Evolutionary conservation across 2,888 invertebrate species (phyloP).

Genomic region (Terebella lapidaria): DNA sequence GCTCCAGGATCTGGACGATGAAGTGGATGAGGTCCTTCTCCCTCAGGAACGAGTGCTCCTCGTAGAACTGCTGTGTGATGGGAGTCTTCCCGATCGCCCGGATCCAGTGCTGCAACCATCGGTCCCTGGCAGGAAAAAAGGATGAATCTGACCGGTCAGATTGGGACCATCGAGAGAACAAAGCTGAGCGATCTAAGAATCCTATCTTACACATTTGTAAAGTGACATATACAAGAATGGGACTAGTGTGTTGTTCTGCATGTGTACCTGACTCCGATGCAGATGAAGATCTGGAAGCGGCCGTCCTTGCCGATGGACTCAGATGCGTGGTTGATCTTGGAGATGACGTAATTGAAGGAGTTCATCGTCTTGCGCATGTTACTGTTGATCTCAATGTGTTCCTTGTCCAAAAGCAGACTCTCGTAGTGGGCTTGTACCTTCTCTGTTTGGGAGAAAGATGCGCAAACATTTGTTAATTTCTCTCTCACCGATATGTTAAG

Average conservation of each 20-base stretch:
- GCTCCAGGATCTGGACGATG: constrained; percentile 82
- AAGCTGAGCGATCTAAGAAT: background rate
- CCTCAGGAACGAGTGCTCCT: constrained; percentile 89
- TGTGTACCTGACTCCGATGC: constrained; percentile 79
- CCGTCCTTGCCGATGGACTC: constrained; percentile 93
- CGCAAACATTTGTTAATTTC: too few species aligned
- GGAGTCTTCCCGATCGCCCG: constrained; percentile 85
- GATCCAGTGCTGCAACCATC: constrained; percentile 76
- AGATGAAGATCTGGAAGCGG: constrained; percentile 93
- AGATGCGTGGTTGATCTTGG: constrained; percentile 77
- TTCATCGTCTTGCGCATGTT: constrained; percentile 69
- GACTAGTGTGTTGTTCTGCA: too few species aligned
- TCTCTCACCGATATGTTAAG: background rate
- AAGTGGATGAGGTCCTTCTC: constrained; percentile 80
- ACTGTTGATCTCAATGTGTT: constrained; percentile 37
- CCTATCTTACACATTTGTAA: background rate
- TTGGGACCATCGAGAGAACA: too few species aligned
- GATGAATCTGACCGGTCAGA: too few species aligned
- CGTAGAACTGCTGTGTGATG: constrained; percentile 88
- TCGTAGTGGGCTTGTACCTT: constrained; percentile 54
- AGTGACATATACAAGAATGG: background rate
- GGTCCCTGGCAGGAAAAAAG: constrained; percentile 48
- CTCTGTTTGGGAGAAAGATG: constrained; percentile 58
- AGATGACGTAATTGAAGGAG: constrained; percentile 82
- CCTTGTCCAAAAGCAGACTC: constrained; percentile 45